Evolutionary conservation across 2,888 invertebrate species (phyloP).

Genomic region (Catocala fraxini): DNA sequence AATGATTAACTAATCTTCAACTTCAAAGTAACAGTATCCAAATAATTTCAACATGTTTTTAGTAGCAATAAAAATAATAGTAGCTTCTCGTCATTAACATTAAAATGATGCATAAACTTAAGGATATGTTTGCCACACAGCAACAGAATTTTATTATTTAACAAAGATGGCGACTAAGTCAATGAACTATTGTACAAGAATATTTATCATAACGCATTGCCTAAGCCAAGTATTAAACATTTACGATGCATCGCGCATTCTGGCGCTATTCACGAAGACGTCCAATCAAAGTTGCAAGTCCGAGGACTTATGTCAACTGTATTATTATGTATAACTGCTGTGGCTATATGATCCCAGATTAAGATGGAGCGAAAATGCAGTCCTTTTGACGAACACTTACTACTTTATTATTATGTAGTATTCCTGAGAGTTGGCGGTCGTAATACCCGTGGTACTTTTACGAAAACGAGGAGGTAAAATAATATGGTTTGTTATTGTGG

Average conservation of each 20-base stretch:
- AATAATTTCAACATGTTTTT: too few species aligned
- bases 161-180: constrained; percentile 7
- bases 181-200: constrained; percentile 25
- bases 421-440: constrained; percentile 8
- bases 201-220: constrained; percentile 41
- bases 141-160: constrained; percentile 5
- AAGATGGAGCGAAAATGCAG: constrained; percentile 16
- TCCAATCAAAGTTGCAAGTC: constrained; percentile 72
- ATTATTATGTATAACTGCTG: constrained; percentile 37
- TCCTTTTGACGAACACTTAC: constrained; percentile 9
- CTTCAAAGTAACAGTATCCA: too few species aligned
- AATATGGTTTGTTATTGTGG: not conserved
- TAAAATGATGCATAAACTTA: constrained; percentile 10
- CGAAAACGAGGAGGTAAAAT: constrained; percentile 9
- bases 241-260: constrained; percentile 55
- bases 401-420: constrained; percentile 17
- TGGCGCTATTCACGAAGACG: constrained; percentile 44
- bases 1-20: too few species aligned
- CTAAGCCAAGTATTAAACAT: constrained; percentile 60
- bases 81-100: not conserved
- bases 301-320: constrained; percentile 58
- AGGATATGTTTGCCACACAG: not conserved
- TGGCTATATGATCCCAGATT: constrained; percentile 29
- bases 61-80: not conserved
- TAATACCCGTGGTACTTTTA: constrained; percentile 7